Conservation (phyloP, 2,797 vertebrate genomes). For the Urophycis tenuis region DNA sequence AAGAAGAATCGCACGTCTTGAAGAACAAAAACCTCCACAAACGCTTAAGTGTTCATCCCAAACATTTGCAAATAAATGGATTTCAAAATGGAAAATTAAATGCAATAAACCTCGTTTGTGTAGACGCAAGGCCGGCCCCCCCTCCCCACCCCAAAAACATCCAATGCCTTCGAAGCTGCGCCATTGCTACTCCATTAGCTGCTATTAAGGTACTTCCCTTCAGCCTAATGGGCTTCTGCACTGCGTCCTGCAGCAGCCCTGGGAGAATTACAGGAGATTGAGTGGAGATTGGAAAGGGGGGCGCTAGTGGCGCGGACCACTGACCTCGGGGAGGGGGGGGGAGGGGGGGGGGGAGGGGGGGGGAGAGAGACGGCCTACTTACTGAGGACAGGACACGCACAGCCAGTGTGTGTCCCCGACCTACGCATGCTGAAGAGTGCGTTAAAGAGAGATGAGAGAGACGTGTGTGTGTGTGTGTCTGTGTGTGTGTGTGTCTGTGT, state of each 20-base stretch:
- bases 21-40: not conserved
- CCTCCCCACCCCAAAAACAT: too few relatives aligned
- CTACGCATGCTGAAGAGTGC: too few relatives aligned
- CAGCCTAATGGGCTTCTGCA: slow-evolving; percentile 53
- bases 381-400: too few relatives aligned
- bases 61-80: not conserved
- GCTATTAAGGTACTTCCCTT: slow-evolving; percentile 30
- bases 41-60: not conserved
- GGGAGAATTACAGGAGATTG: slow-evolving; percentile 42
- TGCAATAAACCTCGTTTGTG: not conserved
- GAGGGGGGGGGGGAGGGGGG: too few relatives aligned
- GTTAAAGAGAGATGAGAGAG: too few relatives aligned
- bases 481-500: too few relatives aligned
- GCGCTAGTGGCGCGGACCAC: slow-evolving; percentile 43
- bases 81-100: not conserved
- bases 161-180: slow-evolving; percentile 22
- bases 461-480: too few relatives aligned
- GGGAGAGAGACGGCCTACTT: too few relatives aligned
- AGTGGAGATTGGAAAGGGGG: slow-evolving; percentile 39
- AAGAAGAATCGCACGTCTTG: not conserved
- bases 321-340: slow-evolving; percentile 33
- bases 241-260: slow-evolving; percentile 49
- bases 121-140: too few relatives aligned
- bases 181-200: slow-evolving; percentile 31
- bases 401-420: too few relatives aligned